phyloP scores from a whole-genome alignment of 2,888 invertebrate genomes.

The Lampropteryx suffumata region DNA sequence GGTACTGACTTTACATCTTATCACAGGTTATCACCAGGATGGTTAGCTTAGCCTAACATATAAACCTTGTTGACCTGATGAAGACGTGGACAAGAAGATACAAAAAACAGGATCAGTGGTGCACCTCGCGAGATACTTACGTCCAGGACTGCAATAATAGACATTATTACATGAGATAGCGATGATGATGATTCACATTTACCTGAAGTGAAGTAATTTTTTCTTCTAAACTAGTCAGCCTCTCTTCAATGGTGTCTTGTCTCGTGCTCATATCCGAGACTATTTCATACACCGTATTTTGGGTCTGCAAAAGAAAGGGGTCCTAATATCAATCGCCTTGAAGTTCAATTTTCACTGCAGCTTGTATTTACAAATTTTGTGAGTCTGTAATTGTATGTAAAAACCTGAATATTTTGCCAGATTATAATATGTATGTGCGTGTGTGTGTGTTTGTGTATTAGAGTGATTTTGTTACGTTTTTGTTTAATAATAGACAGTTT shows the following conservation, averaged over 20 bases:
- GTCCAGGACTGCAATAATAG: no score
- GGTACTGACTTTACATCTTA: no score
- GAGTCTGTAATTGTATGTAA: slow-evolving; percentile 45
- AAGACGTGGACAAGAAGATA: no score
- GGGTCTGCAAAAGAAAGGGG: slow-evolving; percentile 90
- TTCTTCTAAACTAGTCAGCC: slow-evolving; percentile 96
- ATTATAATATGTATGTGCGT: not conserved
- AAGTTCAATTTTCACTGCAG: slow-evolving; percentile 68
- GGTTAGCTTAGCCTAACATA: no score
- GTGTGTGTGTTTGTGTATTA: slow-evolving; percentile 36
- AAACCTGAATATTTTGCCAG: slow-evolving; percentile 27
- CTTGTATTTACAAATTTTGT: slow-evolving; percentile 52
- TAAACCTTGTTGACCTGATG: no score
- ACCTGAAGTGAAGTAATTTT: slow-evolving; percentile 93
- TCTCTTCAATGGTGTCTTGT: slow-evolving; percentile 96
- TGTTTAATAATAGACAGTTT: slow-evolving; percentile 1
- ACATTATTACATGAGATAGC: no score
- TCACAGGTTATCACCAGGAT: no score
- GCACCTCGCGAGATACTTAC: no score
- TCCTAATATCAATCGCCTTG: slow-evolving; percentile 82
- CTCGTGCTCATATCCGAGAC: slow-evolving; percentile 98
- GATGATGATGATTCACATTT: slow-evolving; percentile 21
- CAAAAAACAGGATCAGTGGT: no score
- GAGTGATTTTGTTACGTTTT: slow-evolving; percentile 12
- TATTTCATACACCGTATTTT: slow-evolving; percentile 98